Conservation (phyloP, 1,140 invertebrate genomes). For the Drosophila bifasciata region DNA sequence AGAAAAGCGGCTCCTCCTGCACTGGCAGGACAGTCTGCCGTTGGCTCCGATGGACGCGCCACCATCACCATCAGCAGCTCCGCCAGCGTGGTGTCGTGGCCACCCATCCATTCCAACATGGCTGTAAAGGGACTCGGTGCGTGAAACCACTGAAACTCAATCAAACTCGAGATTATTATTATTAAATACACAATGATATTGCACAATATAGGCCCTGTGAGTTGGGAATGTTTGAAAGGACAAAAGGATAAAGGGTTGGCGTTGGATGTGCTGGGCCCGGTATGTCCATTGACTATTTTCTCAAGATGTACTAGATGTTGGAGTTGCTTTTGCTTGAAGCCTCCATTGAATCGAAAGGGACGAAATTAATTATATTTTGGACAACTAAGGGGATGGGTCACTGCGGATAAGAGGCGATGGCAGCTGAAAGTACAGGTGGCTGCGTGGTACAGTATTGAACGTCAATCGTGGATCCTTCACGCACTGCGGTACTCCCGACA, state of each 20-base stretch:
- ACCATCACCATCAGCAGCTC: conserved; percentile 86
- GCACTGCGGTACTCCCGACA: background rate
- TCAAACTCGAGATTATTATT: conserved; percentile 25
- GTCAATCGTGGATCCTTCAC: too few relatives aligned
- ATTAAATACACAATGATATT: conserved; percentile 35
- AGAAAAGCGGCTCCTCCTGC: conserved; percentile 86
- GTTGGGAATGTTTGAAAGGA: background rate
- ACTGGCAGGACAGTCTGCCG: conserved; percentile 89
- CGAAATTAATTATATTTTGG: conserved; percentile 27
- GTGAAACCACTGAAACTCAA: background rate
- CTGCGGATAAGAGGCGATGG: conserved; percentile 15
- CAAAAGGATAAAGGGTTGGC: conserved; percentile 7
- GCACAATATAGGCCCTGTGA: background rate
- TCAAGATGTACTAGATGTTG: too few relatives aligned
- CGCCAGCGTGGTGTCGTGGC: conserved; percentile 89
- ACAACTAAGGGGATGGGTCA: conserved; percentile 20
- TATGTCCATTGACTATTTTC: too few relatives aligned
- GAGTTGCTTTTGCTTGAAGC: background rate
- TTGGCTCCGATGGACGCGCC: conserved; percentile 88
- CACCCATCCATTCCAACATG: conserved; percentile 87
- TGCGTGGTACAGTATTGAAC: too few relatives aligned
- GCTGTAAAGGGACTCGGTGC: conserved; percentile 28
- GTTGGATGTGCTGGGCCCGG: too few relatives aligned
- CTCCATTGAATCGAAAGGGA: background rate
- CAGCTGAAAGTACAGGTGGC: conserved; percentile 14